These are phyloP conservation scores for Pseudachorutes palmiensis DNA, from an alignment of 1,140 invertebrate genomes.

Conservation along the genomic window DNA sequence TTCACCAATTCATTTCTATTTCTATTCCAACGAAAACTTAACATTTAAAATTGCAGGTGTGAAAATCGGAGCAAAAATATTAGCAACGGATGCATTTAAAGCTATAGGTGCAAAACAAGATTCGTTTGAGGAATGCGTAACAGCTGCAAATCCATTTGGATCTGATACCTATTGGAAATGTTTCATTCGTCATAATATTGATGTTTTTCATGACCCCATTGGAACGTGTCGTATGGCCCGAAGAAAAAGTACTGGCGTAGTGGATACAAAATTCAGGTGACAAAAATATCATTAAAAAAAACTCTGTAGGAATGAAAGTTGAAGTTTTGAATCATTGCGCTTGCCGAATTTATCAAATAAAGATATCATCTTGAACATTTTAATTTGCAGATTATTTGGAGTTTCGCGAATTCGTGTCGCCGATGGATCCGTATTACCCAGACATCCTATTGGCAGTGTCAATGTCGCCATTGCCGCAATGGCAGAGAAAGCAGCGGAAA, in stretches of 20 bases:
- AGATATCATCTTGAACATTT: no score
- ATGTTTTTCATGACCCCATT: not conserved
- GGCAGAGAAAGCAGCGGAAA: not conserved
- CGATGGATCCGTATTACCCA: not conserved
- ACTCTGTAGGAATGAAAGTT: no score
- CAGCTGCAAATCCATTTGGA: not conserved
- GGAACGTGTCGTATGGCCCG: not conserved
- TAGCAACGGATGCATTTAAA: not conserved
- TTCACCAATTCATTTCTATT: no score
- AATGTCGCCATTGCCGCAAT: not conserved
- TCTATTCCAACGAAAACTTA: no score
- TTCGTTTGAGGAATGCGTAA: not conserved
- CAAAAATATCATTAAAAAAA: not conserved
- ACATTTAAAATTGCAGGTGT: not conserved
- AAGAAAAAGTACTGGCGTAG: not conserved
- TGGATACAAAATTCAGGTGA: not conserved
- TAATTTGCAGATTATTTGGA: not conserved
- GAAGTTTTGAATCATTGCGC: no score
- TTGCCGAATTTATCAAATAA: no score
- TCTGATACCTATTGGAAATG: conserved; percentile 10
- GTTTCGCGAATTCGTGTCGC: not conserved
- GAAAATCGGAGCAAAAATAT: not conserved
- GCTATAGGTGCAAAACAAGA: not conserved
- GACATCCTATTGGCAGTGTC: not conserved
- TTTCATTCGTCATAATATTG: not conserved